Evolutionary conservation across 2,797 vertebrate species (phyloP).

Genomic region (Glossophaga mutica): DNA sequence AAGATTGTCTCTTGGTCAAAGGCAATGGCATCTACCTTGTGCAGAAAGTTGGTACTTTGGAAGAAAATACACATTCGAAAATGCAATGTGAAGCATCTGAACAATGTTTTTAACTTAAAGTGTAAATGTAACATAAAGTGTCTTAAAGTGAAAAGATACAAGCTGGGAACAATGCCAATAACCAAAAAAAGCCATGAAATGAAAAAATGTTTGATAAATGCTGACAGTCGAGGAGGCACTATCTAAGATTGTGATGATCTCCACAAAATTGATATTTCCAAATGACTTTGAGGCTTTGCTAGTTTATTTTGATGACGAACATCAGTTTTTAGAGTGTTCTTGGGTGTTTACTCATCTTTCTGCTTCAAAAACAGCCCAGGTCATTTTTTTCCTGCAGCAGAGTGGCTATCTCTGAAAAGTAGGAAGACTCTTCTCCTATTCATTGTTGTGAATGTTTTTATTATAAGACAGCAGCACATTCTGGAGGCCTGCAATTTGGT

Average conservation of each 20-base stretch:
- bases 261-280: slow-evolving; percentile 60
- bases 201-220: slow-evolving; percentile 57
- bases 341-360: slow-evolving; percentile 15
- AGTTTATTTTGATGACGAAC: slow-evolving; percentile 48
- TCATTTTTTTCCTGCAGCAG: slow-evolving; percentile 40
- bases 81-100: slow-evolving; percentile 11
- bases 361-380: slow-evolving; percentile 4
- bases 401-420: slow-evolving; percentile 3
- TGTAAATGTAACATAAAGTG: slow-evolving; percentile 49
- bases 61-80: background rate
- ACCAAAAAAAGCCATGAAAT: slow-evolving; percentile 67
- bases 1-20: background rate
- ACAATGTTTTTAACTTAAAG: slow-evolving; percentile 37
- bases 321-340: slow-evolving; percentile 12
- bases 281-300: slow-evolving; percentile 48
- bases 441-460: slow-evolving; percentile 35
- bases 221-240: background rate
- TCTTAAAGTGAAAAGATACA: slow-evolving; percentile 56
- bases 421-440: slow-evolving; percentile 19
- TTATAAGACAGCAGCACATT: background rate
- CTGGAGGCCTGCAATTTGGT: background rate
- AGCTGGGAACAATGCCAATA: slow-evolving; percentile 71
- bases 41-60: background rate
- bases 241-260: slow-evolving; percentile 55
- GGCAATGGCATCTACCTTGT: slow-evolving; percentile 8